Base-by-base conservation (phyloP, 2,797 vertebrate genomes). In the Phrynocephalus vlangalii region DNA sequence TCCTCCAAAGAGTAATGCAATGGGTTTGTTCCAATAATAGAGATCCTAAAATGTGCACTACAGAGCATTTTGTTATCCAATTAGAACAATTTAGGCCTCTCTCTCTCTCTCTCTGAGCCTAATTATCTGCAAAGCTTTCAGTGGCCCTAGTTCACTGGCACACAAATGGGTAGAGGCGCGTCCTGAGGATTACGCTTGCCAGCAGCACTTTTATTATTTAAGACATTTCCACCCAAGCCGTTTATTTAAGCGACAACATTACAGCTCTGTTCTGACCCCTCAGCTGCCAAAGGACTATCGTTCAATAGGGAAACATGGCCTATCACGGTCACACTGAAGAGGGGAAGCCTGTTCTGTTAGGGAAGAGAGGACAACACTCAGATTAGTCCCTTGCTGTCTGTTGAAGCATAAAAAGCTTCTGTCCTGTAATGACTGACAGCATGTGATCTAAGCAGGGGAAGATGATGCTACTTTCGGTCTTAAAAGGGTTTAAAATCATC, bases 111-210 rank as follows among this genome's bases (percentile, higher is more conserved):
- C 93, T 92, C 91, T 13, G 84, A 93, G 68, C 1, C 26, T 91
- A 91, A 88, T 94, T 94, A 93, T 83, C 75, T 87, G 48, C 30
- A 87, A 81, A 92, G 85, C 11, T 86, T 83, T 80, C 81, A 91
- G 79, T 18, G 88, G 26, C 28, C 83, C 1, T 68, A 79, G 76
- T 28, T 63, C 26, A 3, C 79, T 92, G 77, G 78, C 70, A 1
- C 0, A 3, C 50, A 87, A 94, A 92, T 92, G 90, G 72, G 70
- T 85, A 3, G 38, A 66, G 72, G 28, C 15, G 87, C 38, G 66
- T 16, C 87, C 85, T 91, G 90, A 89, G 33, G 82, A 90, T 79
- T 60, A 90, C 70, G 26, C 70, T 68, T 88, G 76, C 1, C 1
- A 28, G 24, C 0, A 79, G 68, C 82, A 70, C 79, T n/a, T 3